These are phyloP conservation scores for Diorhabda elongata DNA, from an alignment of 1,140 invertebrate genomes.

Conservation along the genomic window DNA sequence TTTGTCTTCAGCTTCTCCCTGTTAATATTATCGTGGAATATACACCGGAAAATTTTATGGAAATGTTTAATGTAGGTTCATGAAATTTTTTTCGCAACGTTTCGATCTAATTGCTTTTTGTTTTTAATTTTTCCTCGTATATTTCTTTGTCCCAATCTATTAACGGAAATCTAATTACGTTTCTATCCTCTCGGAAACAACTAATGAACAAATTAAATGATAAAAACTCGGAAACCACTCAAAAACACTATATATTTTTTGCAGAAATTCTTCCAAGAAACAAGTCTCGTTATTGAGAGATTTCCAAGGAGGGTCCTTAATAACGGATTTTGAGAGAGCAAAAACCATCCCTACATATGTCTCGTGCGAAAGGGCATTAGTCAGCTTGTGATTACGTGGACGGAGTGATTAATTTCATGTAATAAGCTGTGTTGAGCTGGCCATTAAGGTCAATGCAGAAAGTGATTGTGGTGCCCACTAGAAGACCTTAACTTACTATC, in stretches of 20 bases:
- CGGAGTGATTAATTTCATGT: conserved; percentile 8
- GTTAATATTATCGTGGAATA: no score
- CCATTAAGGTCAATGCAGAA: conserved; percentile 5
- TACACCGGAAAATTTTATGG: no score
- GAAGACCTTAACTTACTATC: no score
- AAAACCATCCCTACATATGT: conserved; percentile 7
- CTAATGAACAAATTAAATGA: background rate
- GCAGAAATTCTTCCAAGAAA: background rate
- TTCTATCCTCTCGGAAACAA: background rate
- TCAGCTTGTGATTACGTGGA: conserved; percentile 10
- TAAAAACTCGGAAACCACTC: no score
- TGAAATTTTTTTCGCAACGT: background rate
- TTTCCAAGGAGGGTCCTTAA: conserved; percentile 5
- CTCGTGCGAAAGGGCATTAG: conserved; percentile 3
- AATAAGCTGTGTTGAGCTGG: conserved; percentile 6
- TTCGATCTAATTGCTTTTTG: background rate
- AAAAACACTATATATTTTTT: conserved; percentile 1
- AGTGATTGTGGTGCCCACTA: background rate
- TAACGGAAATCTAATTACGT: conserved; percentile 1
- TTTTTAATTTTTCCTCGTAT: background rate
- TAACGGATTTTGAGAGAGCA: conserved; percentile 6
- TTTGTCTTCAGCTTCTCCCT: background rate
- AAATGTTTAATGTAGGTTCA: background rate
- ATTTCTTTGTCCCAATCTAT: background rate
- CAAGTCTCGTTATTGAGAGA: conserved; percentile 4